phyloP scores from a whole-genome alignment of 2,113 vertebrate genomes.

The Misgurnus mizolepis region DNA sequence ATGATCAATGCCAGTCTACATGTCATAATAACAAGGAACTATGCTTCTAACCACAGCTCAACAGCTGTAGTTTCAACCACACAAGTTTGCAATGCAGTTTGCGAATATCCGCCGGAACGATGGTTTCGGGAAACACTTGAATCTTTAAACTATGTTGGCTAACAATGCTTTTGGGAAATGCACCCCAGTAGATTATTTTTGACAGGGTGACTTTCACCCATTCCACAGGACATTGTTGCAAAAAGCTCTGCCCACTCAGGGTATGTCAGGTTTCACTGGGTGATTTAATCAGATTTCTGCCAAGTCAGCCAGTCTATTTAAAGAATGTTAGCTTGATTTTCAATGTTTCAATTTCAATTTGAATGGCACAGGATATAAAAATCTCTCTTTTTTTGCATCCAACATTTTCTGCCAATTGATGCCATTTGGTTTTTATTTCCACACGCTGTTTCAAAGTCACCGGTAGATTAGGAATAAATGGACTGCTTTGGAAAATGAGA shows the following conservation, averaged over 20 bases:
- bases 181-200: background rate
- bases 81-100: too few relatives aligned
- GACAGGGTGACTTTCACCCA: slow-evolving; percentile 55
- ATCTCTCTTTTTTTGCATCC: background rate
- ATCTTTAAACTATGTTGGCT: too few relatives aligned
- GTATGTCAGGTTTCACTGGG: slow-evolving; percentile 57
- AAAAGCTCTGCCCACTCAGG: slow-evolving; percentile 46
- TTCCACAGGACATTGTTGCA: slow-evolving; percentile 40
- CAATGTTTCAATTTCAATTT: slow-evolving; percentile 60
- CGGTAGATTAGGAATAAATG: slow-evolving; percentile 43
- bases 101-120: too few relatives aligned
- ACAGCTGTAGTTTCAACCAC: too few relatives aligned
- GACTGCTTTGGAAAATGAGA: slow-evolving; percentile 22
- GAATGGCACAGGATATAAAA: slow-evolving; percentile 52
- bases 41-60: too few relatives aligned
- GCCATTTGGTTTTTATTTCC: slow-evolving; percentile 27
- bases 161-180: too few relatives aligned
- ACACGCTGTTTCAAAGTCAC: slow-evolving; percentile 11
- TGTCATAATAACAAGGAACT: too few relatives aligned
- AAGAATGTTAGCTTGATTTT: slow-evolving; percentile 48
- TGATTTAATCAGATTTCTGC: slow-evolving; percentile 59
- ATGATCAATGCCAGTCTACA: too few relatives aligned
- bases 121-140: too few relatives aligned
- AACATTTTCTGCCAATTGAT: slow-evolving; percentile 5
- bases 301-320: slow-evolving; percentile 57